Evolutionary conservation across 2,113 vertebrate genomes (phyloP).

Genomic region (Erinaceus europaeus): DNA sequence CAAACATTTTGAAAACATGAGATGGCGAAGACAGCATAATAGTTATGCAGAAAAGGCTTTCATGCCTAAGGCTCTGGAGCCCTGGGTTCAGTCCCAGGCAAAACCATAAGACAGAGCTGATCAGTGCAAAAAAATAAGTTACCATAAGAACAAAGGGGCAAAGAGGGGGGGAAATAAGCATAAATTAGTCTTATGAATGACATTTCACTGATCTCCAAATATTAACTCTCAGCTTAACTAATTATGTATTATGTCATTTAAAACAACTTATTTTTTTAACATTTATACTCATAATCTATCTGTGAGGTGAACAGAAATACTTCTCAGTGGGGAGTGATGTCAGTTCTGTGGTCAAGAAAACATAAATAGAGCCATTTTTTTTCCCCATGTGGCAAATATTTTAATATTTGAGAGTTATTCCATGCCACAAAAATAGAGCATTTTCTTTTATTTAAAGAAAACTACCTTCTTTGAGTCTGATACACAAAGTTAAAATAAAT

Average conservation of each 20-base stretch:
- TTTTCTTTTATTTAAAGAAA: slow-evolving; percentile 65
- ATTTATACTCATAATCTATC: slow-evolving; percentile 64
- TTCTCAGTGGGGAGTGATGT: slow-evolving; percentile 69
- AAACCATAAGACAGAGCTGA: too few species aligned
- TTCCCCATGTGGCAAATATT: slow-evolving; percentile 80
- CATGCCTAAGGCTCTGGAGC: too few species aligned
- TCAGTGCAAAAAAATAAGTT: too few species aligned
- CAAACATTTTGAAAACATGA: neutral
- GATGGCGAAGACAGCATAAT: slow-evolving; percentile 6
- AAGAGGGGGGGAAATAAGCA: too few species aligned
- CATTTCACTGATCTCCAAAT: neutral
- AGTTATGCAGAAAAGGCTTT: too few species aligned
- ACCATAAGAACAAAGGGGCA: too few species aligned
- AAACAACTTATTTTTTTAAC: slow-evolving; percentile 47
- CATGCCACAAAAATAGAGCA: slow-evolving; percentile 80
- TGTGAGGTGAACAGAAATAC: slow-evolving; percentile 76
- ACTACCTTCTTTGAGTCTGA: slow-evolving; percentile 50
- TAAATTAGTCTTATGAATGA: neutral
- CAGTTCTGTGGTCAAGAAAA: slow-evolving; percentile 81
- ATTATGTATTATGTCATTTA: neutral
- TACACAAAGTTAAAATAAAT: slow-evolving; percentile 56
- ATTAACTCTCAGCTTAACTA: neutral
- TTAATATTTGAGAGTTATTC: slow-evolving; percentile 82
- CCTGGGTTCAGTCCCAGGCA: too few species aligned
- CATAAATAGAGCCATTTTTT: slow-evolving; percentile 86